Conservation (phyloP, 2,113 vertebrate species). For the Eublepharis macularius region DNA sequence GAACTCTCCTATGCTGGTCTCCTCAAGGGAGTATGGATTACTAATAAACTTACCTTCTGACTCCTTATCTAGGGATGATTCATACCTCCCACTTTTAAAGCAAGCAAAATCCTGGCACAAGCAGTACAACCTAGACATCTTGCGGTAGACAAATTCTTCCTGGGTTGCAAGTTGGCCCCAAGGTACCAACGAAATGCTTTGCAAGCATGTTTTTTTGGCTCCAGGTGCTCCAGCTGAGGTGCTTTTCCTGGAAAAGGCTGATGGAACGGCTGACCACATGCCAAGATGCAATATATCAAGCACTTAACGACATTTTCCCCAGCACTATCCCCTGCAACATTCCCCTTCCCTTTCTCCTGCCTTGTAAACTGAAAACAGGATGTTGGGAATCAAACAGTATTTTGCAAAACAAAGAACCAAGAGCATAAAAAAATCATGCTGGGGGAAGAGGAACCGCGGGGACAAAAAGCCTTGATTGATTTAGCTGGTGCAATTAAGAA, state of each 20-base stretch:
- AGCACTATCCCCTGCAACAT: background rate
- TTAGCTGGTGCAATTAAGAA: background rate
- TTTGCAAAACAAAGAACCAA: background rate
- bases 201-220: background rate
- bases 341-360: background rate
- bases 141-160: background rate
- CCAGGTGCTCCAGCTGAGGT: background rate
- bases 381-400: background rate
- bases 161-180: conserved; percentile 8
- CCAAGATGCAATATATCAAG: background rate
- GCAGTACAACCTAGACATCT: background rate
- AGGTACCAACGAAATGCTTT: background rate
- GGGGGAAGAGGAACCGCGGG: background rate
- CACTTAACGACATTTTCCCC: background rate
- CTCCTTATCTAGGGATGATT: background rate
- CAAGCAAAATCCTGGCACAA: background rate
- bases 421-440: background rate
- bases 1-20: background rate
- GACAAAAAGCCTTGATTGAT: no score
- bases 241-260: background rate
- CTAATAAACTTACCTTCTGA: background rate
- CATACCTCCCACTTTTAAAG: background rate
- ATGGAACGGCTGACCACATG: background rate
- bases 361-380: conserved; percentile 15
- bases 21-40: background rate